Conservation (phyloP, 1,140 invertebrate genomes). For the Pomacea maculata region DNA sequence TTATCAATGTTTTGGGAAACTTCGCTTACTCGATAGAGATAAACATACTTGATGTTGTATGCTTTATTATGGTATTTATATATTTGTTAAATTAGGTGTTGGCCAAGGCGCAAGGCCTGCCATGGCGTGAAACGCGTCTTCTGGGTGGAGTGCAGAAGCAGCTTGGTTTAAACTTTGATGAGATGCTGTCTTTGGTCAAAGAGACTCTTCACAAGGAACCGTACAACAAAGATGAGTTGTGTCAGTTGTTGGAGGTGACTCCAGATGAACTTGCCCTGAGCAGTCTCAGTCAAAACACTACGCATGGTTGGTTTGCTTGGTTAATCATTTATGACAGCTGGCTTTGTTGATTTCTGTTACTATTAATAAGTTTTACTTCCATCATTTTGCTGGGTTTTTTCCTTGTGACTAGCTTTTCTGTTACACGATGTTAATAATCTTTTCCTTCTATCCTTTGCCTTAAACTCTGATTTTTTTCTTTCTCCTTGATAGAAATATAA, state of each 20-base stretch:
- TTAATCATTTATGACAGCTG: too few relatives aligned
- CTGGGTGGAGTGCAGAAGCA: slow-evolving; percentile 79
- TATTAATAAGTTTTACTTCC: too few relatives aligned
- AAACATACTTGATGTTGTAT: too few relatives aligned
- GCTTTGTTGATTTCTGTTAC: too few relatives aligned
- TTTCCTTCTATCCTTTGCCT: too few relatives aligned
- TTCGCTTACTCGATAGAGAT: too few relatives aligned
- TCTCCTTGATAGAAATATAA: too few relatives aligned
- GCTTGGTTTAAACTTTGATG: slow-evolving; percentile 72
- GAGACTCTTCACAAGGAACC: slow-evolving; percentile 74
- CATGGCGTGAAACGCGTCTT: slow-evolving; percentile 71
- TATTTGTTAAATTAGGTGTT: slow-evolving; percentile 71
- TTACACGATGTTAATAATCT: too few relatives aligned
- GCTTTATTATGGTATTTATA: neutral
- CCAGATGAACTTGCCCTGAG: slow-evolving; percentile 73
- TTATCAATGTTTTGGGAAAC: neutral
- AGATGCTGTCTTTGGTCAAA: slow-evolving; percentile 76
- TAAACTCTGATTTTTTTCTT: too few relatives aligned
- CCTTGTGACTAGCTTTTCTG: too few relatives aligned
- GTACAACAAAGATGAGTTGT: slow-evolving; percentile 83
- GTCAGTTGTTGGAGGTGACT: slow-evolving; percentile 72
- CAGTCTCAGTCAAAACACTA: slow-evolving; percentile 78
- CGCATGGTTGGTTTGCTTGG: slow-evolving; percentile 60
- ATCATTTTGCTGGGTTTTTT: too few relatives aligned
- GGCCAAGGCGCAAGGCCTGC: slow-evolving; percentile 72